These are phyloP conservation scores for Julus scanicus DNA, from an alignment of 2,888 invertebrate genomes.

Conservation along the genomic window DNA sequence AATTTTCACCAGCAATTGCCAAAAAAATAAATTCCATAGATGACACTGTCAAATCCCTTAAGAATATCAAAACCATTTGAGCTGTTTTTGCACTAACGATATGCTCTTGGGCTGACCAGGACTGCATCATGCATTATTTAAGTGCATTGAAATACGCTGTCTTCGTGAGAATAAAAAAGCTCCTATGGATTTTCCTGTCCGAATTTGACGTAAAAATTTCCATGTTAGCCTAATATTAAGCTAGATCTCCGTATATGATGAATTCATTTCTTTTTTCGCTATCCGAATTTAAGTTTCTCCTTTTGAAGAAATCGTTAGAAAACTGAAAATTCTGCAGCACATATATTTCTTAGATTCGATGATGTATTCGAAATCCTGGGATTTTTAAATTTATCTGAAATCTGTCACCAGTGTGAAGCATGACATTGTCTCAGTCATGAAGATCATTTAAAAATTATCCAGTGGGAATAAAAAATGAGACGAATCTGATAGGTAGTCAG, in stretches of 20 bases:
- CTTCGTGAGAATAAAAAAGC: not conserved
- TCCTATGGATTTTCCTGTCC: not conserved
- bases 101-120: too few species aligned
- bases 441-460: not conserved
- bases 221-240: not conserved
- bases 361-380: not conserved
- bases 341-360: not conserved
- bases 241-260: not conserved
- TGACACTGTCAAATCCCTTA: too few species aligned
- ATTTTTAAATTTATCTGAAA: not conserved
- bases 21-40: too few species aligned
- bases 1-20: too few species aligned
- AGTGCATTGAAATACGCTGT: too few species aligned
- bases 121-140: too few species aligned
- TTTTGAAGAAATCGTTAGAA: too few species aligned
- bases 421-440: not conserved
- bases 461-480: not conserved
- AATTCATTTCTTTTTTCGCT: not conserved
- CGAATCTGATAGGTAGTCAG: not conserved
- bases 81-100: too few species aligned
- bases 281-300: too few species aligned
- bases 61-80: too few species aligned
- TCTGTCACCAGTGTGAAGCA: not conserved
- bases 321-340: not conserved
- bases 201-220: constrained; percentile 7